Base-by-base conservation (phyloP, 2,797 vertebrate species). In the Gallinago nigripennis region DNA sequence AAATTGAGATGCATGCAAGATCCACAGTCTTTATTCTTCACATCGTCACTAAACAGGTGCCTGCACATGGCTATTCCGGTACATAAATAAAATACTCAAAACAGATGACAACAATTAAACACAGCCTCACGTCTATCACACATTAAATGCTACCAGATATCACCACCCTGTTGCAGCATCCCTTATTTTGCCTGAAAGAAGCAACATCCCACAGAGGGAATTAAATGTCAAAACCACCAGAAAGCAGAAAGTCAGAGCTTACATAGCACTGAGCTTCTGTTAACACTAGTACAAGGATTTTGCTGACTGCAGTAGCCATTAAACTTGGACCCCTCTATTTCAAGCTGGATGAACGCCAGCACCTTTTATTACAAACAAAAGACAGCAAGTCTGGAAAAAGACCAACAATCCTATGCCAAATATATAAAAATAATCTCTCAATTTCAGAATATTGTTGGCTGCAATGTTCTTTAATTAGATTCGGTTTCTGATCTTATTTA, bases 341-440 rank as follows among this genome's bases (percentile, higher is more conserved):
- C 92, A 93, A 92, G 88, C 43, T 89, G 87, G 88, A 90, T 41
- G 48, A 93, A 96, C 43, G 66, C 86, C 90, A 95, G 83, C 54
- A 95, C 63, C 83, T 95, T 92, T 95, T 94, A 90, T 43, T 69
- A 93, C 2, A 16, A 92, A 92, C 82, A 96, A 92, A 94, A 94
- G 88, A 58, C 75, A 82, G 61, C 0, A 1, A 77, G 41, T 56
- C 84, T 96, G 88, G 92, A 96, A 96, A 90, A 53, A 72, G 50
- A 86, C 75, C 86, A 97, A 92, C 24, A 41, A 71, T 66, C 33
- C 73, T 89, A 90, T 64, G 70, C 64, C 84, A 97, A 89, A 95
- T 87, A 88, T 45, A 92, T 88, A 96, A 97, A 97, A 89, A 86
- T 89, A 93, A 96, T 95, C 64, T 95, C 92, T 92, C 53, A 43